Evolutionary conservation across 1,140 invertebrate genomes (phyloP).

Genomic region (Whitmania pigra): DNA sequence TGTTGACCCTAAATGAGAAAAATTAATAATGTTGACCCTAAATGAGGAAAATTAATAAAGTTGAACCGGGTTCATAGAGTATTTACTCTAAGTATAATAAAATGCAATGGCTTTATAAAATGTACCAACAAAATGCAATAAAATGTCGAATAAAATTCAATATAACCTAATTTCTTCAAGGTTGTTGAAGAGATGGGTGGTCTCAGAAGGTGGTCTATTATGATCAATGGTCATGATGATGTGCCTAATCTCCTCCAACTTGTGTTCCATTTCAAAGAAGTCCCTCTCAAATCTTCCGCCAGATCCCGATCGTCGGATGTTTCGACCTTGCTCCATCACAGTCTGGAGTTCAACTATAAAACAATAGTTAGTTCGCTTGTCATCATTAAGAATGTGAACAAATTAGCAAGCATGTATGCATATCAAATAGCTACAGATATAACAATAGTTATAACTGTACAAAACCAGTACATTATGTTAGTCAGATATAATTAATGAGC

Average conservation of each 20-base stretch:
- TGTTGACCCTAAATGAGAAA: conserved; percentile 30
- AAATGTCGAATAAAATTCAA: too few species aligned
- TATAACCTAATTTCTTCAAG: conserved; percentile 44
- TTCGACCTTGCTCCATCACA: conserved; percentile 67
- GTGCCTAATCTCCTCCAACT: conserved; percentile 61
- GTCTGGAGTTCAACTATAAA: conserved; percentile 41
- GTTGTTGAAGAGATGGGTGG: conserved; percentile 49
- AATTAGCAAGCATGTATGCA: too few species aligned
- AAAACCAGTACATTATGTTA: too few species aligned
- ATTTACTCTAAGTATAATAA: not conserved
- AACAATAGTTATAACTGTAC: too few species aligned
- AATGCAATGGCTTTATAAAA: not conserved
- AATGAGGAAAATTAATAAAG: not conserved
- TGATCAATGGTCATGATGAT: conserved; percentile 62
- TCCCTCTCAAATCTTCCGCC: conserved; percentile 84
- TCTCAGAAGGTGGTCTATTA: conserved; percentile 59
- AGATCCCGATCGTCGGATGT: conserved; percentile 80
- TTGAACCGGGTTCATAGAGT: not conserved
- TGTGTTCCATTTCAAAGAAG: conserved; percentile 76
- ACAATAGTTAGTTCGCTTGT: too few species aligned
- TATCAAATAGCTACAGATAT: too few species aligned
- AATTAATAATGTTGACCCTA: conserved; percentile 40
- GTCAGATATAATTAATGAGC: too few species aligned
- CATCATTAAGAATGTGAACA: too few species aligned
- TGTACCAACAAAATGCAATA: not conserved